Conservation (phyloP, 2,113 vertebrate genomes). For the Sitta europaea region DNA sequence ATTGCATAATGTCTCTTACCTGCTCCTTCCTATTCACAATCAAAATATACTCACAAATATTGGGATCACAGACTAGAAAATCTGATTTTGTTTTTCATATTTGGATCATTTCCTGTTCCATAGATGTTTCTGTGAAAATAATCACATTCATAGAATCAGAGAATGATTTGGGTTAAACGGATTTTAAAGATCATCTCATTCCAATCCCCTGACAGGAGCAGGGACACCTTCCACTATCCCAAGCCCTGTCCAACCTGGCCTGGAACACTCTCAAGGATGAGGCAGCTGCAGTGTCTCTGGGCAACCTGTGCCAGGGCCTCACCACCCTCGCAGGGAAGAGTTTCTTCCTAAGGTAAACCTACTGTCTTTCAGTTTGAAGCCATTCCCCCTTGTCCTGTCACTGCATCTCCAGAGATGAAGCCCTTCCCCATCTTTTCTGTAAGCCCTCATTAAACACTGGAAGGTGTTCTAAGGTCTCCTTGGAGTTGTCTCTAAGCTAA, state of each 20-base stretch:
- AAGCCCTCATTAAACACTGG: background rate
- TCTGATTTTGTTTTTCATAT: background rate
- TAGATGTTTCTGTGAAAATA: background rate
- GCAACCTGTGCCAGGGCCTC: background rate
- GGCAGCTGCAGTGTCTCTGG: background rate
- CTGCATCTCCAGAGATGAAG: background rate
- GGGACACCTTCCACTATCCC: background rate
- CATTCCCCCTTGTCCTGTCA: accelerated
- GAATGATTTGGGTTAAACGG: background rate
- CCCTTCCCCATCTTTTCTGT: background rate
- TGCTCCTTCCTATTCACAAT: background rate
- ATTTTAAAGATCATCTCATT: background rate
- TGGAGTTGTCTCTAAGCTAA: background rate
- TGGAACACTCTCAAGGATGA: background rate
- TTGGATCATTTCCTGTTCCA: background rate
- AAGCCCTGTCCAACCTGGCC: background rate
- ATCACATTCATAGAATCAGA: background rate
- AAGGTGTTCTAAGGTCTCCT: background rate
- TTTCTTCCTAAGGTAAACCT: background rate
- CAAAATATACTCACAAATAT: background rate
- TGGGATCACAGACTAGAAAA: background rate
- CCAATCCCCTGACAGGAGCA: accelerated
- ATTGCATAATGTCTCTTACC: background rate
- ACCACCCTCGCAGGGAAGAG: background rate
- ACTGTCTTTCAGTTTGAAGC: background rate